Conservation (phyloP, 2,797 vertebrate species). For the Gambelia wislizenii region DNA sequence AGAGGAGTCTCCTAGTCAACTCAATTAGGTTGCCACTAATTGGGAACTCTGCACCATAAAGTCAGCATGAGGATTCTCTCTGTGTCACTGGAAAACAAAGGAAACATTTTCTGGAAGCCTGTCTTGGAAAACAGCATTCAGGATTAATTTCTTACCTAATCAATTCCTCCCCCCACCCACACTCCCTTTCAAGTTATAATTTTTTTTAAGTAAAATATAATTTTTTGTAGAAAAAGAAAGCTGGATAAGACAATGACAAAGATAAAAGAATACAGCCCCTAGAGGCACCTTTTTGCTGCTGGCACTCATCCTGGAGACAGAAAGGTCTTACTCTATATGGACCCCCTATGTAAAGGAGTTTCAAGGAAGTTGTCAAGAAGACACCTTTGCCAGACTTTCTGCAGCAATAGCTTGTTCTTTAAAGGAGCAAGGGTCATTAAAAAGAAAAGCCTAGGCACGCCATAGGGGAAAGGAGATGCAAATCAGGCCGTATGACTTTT, state of each 20-base stretch:
- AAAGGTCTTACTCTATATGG: background rate
- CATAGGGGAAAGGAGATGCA: constrained; percentile 12
- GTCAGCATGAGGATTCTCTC: constrained; percentile 41
- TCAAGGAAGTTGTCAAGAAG: background rate
- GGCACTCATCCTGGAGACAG: background rate
- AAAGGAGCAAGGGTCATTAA: constrained; percentile 24
- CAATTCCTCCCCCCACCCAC: background rate
- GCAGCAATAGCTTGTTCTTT: background rate
- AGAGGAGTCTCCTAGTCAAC: constrained; percentile 45
- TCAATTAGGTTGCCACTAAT: constrained; percentile 53
- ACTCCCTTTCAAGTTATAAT: background rate
- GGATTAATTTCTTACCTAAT: background rate
- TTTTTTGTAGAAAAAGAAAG: background rate
- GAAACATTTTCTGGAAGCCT: background rate
- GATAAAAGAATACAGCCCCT: background rate
- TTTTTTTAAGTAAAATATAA: no score
- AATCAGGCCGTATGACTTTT: constrained; percentile 22
- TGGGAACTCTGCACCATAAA: constrained; percentile 32
- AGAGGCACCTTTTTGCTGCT: background rate
- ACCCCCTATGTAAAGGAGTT: constrained; percentile 3
- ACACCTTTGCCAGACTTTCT: background rate
- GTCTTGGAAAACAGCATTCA: fast-evolving
- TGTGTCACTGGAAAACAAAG: background rate
- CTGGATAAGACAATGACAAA: background rate
- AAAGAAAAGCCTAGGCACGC: constrained; percentile 23